Conservation (phyloP, 2,113 vertebrate species). For the Salvator merianae region DNA sequence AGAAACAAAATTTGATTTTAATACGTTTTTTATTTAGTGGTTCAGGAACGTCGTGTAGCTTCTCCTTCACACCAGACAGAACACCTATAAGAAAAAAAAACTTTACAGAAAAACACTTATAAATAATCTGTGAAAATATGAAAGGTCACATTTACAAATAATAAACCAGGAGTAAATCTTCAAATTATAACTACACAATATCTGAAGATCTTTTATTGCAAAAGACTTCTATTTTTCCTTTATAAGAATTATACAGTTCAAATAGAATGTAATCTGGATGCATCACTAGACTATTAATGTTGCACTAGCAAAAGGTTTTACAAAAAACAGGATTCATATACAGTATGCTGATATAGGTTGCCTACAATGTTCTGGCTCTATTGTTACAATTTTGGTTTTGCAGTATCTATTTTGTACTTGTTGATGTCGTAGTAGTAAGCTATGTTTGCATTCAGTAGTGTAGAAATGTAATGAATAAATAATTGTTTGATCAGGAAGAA, state of each 20-base stretch:
- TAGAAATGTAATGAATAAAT: too few species aligned
- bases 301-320: slow-evolving; percentile 10
- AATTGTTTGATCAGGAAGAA: background rate
- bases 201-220: slow-evolving; percentile 28
- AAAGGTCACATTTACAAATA: background rate
- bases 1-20: background rate
- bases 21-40: slow-evolving; percentile 27
- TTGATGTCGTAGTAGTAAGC: too few species aligned
- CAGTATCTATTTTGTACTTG: too few species aligned
- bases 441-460: too few species aligned
- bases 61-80: background rate
- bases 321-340: background rate
- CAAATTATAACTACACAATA: background rate
- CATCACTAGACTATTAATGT: background rate
- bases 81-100: background rate
- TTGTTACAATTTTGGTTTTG: too few species aligned
- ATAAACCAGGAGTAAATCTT: background rate
- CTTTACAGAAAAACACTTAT: background rate
- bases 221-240: background rate
- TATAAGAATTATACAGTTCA: background rate
- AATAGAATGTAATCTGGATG: background rate
- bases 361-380: too few species aligned
- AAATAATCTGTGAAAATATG: background rate
- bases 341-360: background rate
- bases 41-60: background rate